Evolutionary conservation across 2,888 invertebrate species (phyloP), one percentile per base, ranked within the genome.

Genomic region (Sesia bembeciformis): DNA sequence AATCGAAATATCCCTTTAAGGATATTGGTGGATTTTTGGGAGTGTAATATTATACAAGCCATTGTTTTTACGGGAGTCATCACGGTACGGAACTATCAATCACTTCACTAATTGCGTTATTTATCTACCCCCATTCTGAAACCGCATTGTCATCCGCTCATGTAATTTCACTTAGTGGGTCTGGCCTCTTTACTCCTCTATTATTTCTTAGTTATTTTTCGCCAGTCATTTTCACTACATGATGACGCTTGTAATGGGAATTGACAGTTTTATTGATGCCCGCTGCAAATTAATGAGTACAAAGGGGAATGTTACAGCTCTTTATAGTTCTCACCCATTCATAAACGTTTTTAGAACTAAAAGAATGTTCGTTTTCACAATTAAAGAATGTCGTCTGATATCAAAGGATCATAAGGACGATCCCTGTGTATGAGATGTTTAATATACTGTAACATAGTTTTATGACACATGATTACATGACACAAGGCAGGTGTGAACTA

Each of bases 111-210:
- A 83, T 81, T 81, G 74, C 68, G 72, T 81, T 83, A 84, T 83
- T 82, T 83, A 82, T 81, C 78, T 81, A 81, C 77, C 72, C 75
- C 67, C 62, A 60, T 72, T 68, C 72, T 65, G 71, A 79, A 81
- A 76, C 64, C 62, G 82, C 81, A 68, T 61, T 77, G 80, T 84
- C 84, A 84, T 81, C 80, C 67, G 63, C 68, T 77, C 76, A 75
- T 80, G 80, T 83, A 82, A 83, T 84, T 81, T 82, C 79, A 78
- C 77, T 81, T 80, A 84, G 81, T 79, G 75, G 68, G 69, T 23
- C 8, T 39, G 50, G 50, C 39, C 73, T 76, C 72, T 73, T 79
- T 70, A 72, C 65, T 60, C 59, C 57, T 64, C 66, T 71, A 76
- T 78, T 77, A 74, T 76, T 76, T 73, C 68, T 67, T 71, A 72